Conservation (phyloP, 2,797 vertebrate species). For the Sebastes ruberrimus region DNA sequence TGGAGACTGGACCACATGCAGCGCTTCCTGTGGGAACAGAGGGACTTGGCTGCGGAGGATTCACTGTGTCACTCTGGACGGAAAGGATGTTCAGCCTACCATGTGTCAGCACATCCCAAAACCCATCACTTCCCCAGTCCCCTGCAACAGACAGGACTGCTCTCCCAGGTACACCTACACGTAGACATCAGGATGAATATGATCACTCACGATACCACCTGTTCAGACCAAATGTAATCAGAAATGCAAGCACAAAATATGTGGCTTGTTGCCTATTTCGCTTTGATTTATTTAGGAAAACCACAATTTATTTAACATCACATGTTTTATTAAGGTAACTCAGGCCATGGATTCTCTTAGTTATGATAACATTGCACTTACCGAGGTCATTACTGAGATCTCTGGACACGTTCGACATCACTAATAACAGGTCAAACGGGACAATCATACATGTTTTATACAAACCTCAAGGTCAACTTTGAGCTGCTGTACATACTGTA, state of each 20-base stretch:
- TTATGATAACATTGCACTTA: too few relatives aligned
- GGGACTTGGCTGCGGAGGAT: conserved; percentile 79
- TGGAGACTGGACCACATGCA: conserved; percentile 86
- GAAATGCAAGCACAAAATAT: neutral
- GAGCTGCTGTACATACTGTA: too few relatives aligned
- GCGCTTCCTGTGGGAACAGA: conserved; percentile 85
- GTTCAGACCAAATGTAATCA: neutral
- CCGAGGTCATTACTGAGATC: too few relatives aligned
- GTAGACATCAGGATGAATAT: neutral
- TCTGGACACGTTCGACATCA: too few relatives aligned
- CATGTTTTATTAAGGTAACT: neutral
- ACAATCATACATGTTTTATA: too few relatives aligned
- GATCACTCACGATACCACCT: too few relatives aligned
- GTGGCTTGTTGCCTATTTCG: neutral
- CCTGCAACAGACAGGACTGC: conserved; percentile 86
- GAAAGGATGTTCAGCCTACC: conserved; percentile 71
- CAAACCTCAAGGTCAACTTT: too few relatives aligned
- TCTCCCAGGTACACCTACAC: conserved; percentile 81
- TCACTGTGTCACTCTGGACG: conserved; percentile 72
- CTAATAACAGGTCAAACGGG: too few relatives aligned
- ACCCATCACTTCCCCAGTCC: conserved; percentile 68
- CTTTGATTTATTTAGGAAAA: neutral
- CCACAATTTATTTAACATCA: neutral
- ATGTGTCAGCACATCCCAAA: conserved; percentile 81
- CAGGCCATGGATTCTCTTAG: too few relatives aligned